A percentile compares a stretch with the other conserved stretches of the same genome.
phyloP scores from a whole-genome alignment of 2,113 vertebrate genomes.

The Glaucidium brasilianum region DNA sequence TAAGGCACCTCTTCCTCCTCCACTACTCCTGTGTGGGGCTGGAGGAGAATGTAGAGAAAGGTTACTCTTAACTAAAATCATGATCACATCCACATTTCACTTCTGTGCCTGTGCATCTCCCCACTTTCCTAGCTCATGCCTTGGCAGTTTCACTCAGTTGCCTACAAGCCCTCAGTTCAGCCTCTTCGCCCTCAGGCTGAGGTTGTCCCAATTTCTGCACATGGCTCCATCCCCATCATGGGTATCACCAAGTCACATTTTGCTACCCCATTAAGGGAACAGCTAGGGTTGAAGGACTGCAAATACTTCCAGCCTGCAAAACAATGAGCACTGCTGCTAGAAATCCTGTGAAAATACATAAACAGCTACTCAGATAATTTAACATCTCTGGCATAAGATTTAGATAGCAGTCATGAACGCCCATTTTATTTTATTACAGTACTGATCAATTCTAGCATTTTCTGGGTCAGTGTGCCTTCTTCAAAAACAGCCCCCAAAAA shows the following conservation, averaged over 20 bases:
- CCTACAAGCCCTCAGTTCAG: neutral
- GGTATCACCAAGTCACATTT: neutral
- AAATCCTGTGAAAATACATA: neutral
- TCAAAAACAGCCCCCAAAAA: neutral
- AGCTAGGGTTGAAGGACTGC: neutral
- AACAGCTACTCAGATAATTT: neutral
- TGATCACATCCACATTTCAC: neutral
- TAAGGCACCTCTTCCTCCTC: neutral
- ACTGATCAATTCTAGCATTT: neutral
- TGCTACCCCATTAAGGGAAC: neutral
- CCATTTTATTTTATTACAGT: neutral
- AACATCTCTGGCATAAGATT: neutral
- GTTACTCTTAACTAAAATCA: neutral
- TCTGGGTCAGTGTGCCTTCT: neutral
- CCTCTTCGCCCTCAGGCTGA: neutral
- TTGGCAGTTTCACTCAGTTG: neutral
- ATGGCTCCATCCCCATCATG: neutral
- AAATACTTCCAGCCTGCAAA: neutral
- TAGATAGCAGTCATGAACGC: neutral
- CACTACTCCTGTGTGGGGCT: neutral
- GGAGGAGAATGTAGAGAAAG: rapidly evolving
- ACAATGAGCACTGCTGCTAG: neutral
- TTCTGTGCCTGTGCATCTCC: neutral
- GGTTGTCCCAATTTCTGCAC: neutral
- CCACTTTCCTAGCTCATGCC: neutral